These are phyloP conservation scores for Peromyscus nudipes DNA, from an alignment of 2,797 vertebrate genomes.

Conservation along the genomic window DNA sequence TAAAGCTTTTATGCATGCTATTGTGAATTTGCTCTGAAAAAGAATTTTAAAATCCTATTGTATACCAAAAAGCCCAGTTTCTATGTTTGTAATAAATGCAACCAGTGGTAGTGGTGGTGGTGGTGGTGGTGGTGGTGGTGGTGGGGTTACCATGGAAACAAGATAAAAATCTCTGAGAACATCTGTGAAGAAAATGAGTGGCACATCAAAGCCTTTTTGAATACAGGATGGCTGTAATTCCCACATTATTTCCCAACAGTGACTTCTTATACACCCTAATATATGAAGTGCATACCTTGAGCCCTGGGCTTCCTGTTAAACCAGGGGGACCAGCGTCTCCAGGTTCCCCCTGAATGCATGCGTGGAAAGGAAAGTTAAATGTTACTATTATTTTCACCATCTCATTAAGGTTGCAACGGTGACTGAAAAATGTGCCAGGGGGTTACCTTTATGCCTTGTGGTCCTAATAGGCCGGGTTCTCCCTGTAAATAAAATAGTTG, in stretches of 20 bases:
- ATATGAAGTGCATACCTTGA: constrained; percentile 89
- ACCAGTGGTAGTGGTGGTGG: not conserved
- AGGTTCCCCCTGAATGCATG: constrained; percentile 88
- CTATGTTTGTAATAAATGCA: constrained; percentile 15
- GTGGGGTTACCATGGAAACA: constrained; percentile 66
- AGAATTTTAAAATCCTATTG: constrained; percentile 48
- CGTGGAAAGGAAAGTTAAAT: constrained; percentile 65
- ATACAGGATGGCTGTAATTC: not conserved
- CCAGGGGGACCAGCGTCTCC: constrained; percentile 93
- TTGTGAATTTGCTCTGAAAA: constrained; percentile 57
- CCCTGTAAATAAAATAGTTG: constrained; percentile 89
- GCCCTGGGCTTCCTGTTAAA: constrained; percentile 91
- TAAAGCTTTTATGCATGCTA: constrained; percentile 52
- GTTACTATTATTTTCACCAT: constrained; percentile 34
- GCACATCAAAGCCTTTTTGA: not conserved
- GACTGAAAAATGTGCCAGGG: constrained; percentile 2
- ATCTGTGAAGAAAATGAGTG: constrained; percentile 60
- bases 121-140: not conserved
- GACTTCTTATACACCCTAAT: constrained; percentile 87
- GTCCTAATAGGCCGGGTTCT: constrained; percentile 90
- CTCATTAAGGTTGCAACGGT: not conserved
- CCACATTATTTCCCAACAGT: not conserved
- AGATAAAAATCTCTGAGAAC: not conserved
- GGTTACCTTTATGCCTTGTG: constrained; percentile 93
- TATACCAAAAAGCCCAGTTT: constrained; percentile 20